Conservation (phyloP, 2,888 invertebrate species). For the Hymenopus coronatus region DNA sequence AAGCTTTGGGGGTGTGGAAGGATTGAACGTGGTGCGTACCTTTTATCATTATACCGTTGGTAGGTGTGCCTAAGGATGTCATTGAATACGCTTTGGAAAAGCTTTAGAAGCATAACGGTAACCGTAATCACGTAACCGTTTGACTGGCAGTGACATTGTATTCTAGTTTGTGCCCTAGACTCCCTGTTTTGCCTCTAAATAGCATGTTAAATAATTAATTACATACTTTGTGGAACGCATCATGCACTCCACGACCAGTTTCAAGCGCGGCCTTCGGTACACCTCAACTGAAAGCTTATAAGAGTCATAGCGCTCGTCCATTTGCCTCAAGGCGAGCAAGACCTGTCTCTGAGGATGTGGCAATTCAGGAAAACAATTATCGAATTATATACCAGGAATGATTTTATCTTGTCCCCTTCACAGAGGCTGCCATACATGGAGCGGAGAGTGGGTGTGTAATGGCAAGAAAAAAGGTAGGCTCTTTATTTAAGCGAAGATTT, state of each 20-base stretch:
- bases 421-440: neutral
- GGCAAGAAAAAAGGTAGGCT: neutral
- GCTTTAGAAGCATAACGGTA: too few relatives aligned
- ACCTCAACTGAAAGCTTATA: neutral
- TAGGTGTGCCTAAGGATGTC: too few relatives aligned
- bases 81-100: too few relatives aligned
- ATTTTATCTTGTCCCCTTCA: conserved; percentile 4
- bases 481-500: neutral
- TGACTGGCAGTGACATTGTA: neutral
- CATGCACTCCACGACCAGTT: neutral
- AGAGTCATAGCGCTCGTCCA: neutral
- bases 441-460: conserved; percentile 13
- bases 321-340: neutral
- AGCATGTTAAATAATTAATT: neutral
- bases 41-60: too few relatives aligned
- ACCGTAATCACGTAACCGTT: too few relatives aligned
- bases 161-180: neutral
- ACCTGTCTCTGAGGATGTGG: neutral
- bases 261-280: neutral
- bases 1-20: too few relatives aligned
- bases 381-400: conserved; percentile 14
- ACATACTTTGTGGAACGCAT: neutral
- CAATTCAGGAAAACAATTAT: conserved; percentile 17
- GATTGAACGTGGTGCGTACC: too few relatives aligned
- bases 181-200: neutral